These are phyloP conservation scores for Pomacea maculata DNA, from an alignment of 1,140 invertebrate species.

Conservation along the genomic window DNA sequence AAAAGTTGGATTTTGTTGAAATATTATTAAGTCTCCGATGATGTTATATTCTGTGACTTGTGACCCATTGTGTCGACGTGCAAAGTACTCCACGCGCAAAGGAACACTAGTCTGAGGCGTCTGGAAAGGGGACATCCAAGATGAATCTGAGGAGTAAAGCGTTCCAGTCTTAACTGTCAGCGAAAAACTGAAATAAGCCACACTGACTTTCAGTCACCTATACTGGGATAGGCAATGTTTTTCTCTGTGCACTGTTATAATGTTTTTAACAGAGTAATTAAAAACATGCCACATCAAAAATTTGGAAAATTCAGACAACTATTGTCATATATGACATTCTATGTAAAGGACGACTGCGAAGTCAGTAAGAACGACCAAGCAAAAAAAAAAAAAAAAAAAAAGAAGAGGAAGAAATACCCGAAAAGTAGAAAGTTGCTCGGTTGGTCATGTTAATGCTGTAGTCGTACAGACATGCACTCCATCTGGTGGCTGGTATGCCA, in stretches of 20 bases:
- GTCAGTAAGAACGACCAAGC: too few relatives aligned
- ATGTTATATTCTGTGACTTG: constrained; percentile 5
- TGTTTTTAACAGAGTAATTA: too few relatives aligned
- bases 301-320: too few relatives aligned
- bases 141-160: background rate
- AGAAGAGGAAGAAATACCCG: background rate
- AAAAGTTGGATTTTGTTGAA: background rate
- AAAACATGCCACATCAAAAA: too few relatives aligned
- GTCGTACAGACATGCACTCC: constrained; percentile 13
- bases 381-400: background rate
- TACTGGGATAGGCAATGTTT: too few relatives aligned
- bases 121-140: constrained; percentile 13
- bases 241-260: too few relatives aligned
- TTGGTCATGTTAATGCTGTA: constrained; percentile 5
- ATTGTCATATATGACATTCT: too few relatives aligned
- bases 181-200: too few relatives aligned
- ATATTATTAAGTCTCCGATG: background rate
- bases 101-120: background rate
- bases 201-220: too few relatives aligned
- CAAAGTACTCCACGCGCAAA: constrained; percentile 4
- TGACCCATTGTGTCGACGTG: constrained; percentile 8
- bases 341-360: too few relatives aligned
- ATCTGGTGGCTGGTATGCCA: constrained; percentile 1
- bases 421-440: constrained; percentile 9
- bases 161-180: too few relatives aligned